A percentile compares a stretch with the other conserved stretches of the same genome.
Conservation (phyloP, 2,113 vertebrate species). For the Sapajus apella region DNA sequence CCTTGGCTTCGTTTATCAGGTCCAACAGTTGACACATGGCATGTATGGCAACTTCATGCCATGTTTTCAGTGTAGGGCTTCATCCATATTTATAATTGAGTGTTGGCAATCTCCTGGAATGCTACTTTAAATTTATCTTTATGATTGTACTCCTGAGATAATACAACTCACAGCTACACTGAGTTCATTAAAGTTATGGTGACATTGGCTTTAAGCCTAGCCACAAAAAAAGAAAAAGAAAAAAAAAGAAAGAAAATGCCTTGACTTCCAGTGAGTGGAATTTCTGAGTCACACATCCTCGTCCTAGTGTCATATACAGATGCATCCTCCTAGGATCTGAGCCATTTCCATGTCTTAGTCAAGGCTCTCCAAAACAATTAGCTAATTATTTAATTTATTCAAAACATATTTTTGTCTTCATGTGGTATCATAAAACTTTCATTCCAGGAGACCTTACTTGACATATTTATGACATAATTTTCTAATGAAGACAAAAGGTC, state of each 20-base stretch:
- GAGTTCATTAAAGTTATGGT: conserved; percentile 20
- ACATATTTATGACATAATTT: background rate
- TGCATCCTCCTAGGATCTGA: conserved; percentile 65
- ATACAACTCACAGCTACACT: background rate
- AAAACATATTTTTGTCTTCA: background rate
- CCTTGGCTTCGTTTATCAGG: background rate
- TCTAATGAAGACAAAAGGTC: background rate
- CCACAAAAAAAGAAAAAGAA: background rate
- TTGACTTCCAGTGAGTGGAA: conserved; percentile 55
- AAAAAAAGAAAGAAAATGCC: background rate
- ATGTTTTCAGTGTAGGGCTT: background rate
- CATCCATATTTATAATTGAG: background rate
- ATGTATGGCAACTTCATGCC: background rate
- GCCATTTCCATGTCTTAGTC: conserved; percentile 60
- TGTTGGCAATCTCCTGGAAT: background rate
- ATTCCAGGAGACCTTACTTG: background rate
- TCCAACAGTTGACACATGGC: background rate
- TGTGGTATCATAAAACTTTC: background rate
- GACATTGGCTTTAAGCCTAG: conserved; percentile 54
- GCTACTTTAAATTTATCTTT: conserved; percentile 53
- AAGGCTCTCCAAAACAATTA: conserved; percentile 42
- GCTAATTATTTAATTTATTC: conserved; percentile 51
- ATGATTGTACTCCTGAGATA: conserved; percentile 18
- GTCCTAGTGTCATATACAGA: conserved; percentile 38
- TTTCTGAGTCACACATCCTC: conserved; percentile 73